phyloP scores from a whole-genome alignment of 2,113 vertebrate genomes.

The Tachycineta bicolor region DNA sequence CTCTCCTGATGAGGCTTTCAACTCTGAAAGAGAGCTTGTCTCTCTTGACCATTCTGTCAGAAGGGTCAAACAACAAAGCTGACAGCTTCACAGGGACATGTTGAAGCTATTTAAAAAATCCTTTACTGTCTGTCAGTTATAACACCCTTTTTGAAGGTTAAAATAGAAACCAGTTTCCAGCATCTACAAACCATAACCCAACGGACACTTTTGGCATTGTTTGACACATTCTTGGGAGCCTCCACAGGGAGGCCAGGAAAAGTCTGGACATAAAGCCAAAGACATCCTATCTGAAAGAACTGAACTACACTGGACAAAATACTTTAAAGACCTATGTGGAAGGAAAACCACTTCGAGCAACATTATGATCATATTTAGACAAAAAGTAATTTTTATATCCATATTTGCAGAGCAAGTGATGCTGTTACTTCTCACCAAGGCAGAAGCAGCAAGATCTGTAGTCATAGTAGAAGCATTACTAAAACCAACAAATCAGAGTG shows the following conservation, averaged over 20 bases:
- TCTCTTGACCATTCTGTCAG: neutral
- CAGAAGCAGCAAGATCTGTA: neutral
- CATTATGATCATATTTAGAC: neutral
- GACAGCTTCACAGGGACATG: neutral
- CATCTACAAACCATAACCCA: neutral
- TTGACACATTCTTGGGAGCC: neutral
- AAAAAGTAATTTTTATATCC: neutral
- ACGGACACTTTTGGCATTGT: neutral
- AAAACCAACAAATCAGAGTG: neutral
- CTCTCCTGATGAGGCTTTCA: neutral
- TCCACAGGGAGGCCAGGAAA: neutral
- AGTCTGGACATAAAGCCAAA: neutral
- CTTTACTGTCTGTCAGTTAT: neutral
- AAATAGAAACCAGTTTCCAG: slow-evolving; percentile 11
- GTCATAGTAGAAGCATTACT: neutral
- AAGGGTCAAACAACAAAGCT: neutral
- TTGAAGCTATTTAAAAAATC: slow-evolving; percentile 38
- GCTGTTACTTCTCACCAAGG: neutral
- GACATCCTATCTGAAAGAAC: neutral
- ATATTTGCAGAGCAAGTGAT: neutral
- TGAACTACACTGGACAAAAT: neutral
- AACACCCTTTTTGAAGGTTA: neutral
- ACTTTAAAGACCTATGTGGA: neutral
- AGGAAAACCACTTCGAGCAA: neutral
- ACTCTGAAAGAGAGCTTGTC: neutral